Percentiles rank a stretch among this genome's conserved stretches.
These are phyloP conservation scores for Anguilla rostrata DNA, from an alignment of 2,113 vertebrate genomes.

Conservation along the genomic window DNA sequence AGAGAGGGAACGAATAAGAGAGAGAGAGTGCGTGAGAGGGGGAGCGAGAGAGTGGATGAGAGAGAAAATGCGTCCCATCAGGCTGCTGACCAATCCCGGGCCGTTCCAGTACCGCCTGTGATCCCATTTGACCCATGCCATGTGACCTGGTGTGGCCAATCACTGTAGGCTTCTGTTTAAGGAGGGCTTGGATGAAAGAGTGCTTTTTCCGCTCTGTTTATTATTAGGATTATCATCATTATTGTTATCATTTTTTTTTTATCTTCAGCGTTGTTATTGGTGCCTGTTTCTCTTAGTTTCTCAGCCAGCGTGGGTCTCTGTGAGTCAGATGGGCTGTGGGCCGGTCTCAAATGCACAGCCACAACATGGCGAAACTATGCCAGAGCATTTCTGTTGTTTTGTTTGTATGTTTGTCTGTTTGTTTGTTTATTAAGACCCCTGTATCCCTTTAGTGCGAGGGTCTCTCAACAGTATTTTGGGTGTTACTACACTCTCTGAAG, in stretches of 20 bases:
- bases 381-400: background rate
- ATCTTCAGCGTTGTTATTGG: conserved; percentile 12
- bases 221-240: conserved; percentile 24
- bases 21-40: background rate
- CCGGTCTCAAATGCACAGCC: background rate
- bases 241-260: conserved; percentile 21
- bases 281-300: conserved; percentile 37
- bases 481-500: background rate
- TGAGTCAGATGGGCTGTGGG: too few species aligned
- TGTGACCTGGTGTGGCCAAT: conserved; percentile 6
- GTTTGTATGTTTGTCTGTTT: conserved; percentile 2
- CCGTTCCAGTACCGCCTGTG: background rate
- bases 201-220: conserved; percentile 40
- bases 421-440: background rate
- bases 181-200: conserved; percentile 41
- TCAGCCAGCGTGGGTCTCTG: background rate
- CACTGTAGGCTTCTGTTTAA: conserved; percentile 22
- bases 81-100: background rate
- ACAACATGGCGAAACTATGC: background rate
- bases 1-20: background rate
- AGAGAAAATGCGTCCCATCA: background rate
- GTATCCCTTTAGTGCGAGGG: background rate
- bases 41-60: too few species aligned
- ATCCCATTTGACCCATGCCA: background rate
- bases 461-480: background rate